phyloP scores from a whole-genome alignment of 1,140 invertebrate genomes.

The Tetramorium parvispinum region DNA sequence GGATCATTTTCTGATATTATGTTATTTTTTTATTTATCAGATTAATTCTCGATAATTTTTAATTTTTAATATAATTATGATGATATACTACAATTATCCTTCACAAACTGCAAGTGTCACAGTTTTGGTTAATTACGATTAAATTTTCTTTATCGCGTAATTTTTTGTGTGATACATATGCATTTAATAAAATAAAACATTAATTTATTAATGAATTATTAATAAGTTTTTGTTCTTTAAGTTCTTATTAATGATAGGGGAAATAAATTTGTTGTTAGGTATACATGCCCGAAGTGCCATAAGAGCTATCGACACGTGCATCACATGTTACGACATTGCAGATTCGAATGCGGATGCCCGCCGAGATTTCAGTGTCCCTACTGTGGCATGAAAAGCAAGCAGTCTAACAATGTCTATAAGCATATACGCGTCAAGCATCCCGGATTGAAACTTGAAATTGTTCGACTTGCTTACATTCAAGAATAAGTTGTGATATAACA shows the following conservation, averaged over 20 bases:
- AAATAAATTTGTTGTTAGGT: conserved; percentile 52
- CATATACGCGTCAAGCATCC: conserved; percentile 76
- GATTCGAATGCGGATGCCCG: conserved; percentile 89
- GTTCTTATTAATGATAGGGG: neutral
- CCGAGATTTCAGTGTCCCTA: conserved; percentile 88
- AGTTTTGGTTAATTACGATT: neutral
- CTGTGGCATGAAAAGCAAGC: conserved; percentile 80
- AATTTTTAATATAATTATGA: neutral
- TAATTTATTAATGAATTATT: neutral
- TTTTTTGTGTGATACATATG: neutral
- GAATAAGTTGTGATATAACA: neutral
- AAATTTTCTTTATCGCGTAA: neutral
- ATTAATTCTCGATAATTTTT: neutral
- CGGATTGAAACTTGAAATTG: conserved; percentile 54
- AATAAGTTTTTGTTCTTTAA: neutral
- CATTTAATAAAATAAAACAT: neutral
- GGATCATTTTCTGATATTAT: neutral
- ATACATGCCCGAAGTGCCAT: conserved; percentile 78
- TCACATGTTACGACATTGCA: conserved; percentile 86
- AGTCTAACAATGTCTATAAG: conserved; percentile 78
- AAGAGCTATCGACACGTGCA: conserved; percentile 78
- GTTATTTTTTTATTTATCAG: neutral
- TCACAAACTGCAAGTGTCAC: neutral
- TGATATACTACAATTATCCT: neutral
- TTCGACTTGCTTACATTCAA: conserved; percentile 43